Conservation (phyloP, 2,113 vertebrate genomes). For the Australoheros scitulus region DNA sequence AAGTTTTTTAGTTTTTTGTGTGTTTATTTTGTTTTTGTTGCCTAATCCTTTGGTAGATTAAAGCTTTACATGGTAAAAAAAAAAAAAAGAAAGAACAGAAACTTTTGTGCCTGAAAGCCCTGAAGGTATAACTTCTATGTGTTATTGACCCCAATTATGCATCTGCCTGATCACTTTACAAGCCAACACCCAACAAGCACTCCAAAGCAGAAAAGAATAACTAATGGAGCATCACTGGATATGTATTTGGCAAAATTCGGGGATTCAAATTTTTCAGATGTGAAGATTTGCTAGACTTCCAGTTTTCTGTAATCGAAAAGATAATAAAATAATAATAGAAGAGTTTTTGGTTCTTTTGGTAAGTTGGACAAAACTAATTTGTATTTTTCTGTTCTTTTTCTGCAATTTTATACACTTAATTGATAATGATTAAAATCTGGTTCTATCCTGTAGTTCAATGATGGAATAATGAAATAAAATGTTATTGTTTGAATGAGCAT, state of each 20-base stretch:
- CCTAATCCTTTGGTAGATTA: not conserved
- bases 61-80: not conserved
- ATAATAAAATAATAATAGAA: not conserved
- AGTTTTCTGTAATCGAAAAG: not conserved
- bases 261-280: not conserved
- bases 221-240: not conserved
- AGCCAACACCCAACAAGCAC: not conserved
- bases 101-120: not conserved
- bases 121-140: not conserved
- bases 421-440: not conserved
- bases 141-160: not conserved
- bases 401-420: not conserved
- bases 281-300: not conserved
- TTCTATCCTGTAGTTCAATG: not conserved
- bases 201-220: not conserved
- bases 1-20: not conserved
- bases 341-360: not conserved
- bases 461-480: not conserved
- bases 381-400: not conserved
- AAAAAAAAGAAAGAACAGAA: not conserved
- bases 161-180: not conserved
- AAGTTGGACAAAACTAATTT: not conserved
- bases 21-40: not conserved
- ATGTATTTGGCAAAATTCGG: not conserved
- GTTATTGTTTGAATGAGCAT: not conserved